Evolutionary conservation across 2,113 vertebrate species (phyloP), one percentile per base, ranked within the genome.

Genomic region (Hydrochoerus hydrochaeris): DNA sequence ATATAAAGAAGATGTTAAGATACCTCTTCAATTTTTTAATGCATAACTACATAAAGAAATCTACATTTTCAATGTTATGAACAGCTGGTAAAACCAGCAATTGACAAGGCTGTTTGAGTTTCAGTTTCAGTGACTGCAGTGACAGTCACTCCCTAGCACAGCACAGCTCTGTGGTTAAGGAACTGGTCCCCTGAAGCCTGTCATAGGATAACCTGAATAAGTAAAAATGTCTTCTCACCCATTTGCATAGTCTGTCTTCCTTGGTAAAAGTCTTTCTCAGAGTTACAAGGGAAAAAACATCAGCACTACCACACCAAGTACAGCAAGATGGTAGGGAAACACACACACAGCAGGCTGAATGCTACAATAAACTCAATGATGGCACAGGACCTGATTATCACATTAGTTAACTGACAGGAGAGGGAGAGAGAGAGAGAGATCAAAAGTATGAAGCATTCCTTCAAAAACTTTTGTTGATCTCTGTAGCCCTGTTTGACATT

Each of bases 381-480:
- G 54, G 0, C 52, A 44, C 17, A 89, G 52, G 60, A 28, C 60
- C 60, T 9, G 10, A 62, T 62, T 62, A 62, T 62, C 60, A 62
- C 10, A 8, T 88, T 88, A 88, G 38, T 83, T 93, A 93, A n/a
- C 83, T 88, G 52, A 86, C 35, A 96, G 57, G 52, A 85, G 26
- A 94, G 77, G 91, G 60, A 49, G 52, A 88, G 26, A 95, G 77
- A 93, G 60, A 92, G 52, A 54, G 83, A 96, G 19, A 28, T 65
- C 9, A 3, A 94, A 89, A 9, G 28, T 81, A n/a, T 41, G 58
- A 6, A 71, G 20, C 63, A 11, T 73, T 63, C 62, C 82, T 90
- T 94, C 5, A 22, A 91, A 38, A 75, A 80, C 49, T 90, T 95
- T 83, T 89, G 24, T 85, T 46, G 41, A 78, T 63, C 3, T 93